Conservation (phyloP, 2,888 invertebrate genomes). For the Cantharis rustica region DNA sequence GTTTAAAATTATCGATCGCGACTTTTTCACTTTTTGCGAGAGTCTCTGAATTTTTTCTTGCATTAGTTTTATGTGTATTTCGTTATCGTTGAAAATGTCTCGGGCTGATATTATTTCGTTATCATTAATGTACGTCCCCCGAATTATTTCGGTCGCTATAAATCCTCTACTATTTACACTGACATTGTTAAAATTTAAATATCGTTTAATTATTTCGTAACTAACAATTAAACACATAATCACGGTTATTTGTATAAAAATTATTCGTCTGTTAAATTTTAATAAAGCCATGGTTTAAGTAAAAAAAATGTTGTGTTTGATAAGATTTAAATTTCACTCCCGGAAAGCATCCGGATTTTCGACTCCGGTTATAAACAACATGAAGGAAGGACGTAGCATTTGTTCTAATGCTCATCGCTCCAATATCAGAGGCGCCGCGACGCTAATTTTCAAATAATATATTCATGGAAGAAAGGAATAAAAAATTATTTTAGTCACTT, state of each 20-base stretch:
- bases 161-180: background rate
- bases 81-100: constrained; percentile 27
- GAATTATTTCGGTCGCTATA: background rate
- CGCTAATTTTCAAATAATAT: background rate
- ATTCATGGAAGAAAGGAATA: too few species aligned
- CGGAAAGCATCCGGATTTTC: constrained; percentile 1
- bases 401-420: background rate
- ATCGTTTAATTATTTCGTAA: constrained; percentile 1
- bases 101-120: constrained; percentile 5
- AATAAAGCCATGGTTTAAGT: constrained; percentile 2
- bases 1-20: constrained; percentile 34
- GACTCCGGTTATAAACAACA: background rate
- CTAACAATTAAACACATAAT: background rate
- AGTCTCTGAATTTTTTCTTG: constrained; percentile 43
- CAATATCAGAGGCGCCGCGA: background rate
- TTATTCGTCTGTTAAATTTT: constrained; percentile 8
- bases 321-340: background rate
- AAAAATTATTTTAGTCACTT: too few species aligned
- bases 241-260: background rate
- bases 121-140: background rate
- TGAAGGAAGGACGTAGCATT: background rate
- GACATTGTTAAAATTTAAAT: background rate
- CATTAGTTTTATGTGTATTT: constrained; percentile 40
- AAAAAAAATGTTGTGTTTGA: background rate
- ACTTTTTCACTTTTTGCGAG: constrained; percentile 41